Evolutionary conservation across 2,888 invertebrate species (phyloP), one percentile per base, ranked within the genome.

Genomic region (Pammene aurita): DNA sequence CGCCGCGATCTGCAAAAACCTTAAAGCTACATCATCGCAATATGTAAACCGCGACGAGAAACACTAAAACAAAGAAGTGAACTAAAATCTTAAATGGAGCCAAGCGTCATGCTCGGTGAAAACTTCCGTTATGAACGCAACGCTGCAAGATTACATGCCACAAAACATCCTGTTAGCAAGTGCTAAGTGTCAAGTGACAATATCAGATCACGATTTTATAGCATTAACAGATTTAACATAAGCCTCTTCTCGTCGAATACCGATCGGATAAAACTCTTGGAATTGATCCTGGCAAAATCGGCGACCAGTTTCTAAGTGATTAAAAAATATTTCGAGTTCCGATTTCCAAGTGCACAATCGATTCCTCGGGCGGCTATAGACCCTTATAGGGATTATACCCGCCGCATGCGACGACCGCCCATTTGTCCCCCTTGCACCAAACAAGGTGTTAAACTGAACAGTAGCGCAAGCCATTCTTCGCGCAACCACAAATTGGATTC

Each of bases 141-240:
- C 80, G 75, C 74, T 79, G 77, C 72, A 72, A 80, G 78, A 83
- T 82, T 83, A 84, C 67, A 72, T 80, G 76, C 71, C 76, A 77
- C 73, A 76, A 76, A 83, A 78, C 78, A 82, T 80, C 80, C 80
- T 81, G 74, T 80, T 76, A 76, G 76, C 77, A 77, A 26, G 26
- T 26, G 26, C 79, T 80, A 26, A 26, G 26, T 26, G 26, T 26
- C 26, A 26, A 26, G 26, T 75, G 79, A 78, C 79, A 79, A 83
- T 83, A 82, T 84, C 75, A 81, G 81, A 83, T 82, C 78, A 76
- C 86, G 85, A 84, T 87, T 87, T 87, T 80, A 79, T 77, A 80
- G 83, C 85, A 82, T 89, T 88, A 89, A 77, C 75, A 84, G 85
- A 85, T 87, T 85, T 85, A 85, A 87, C 84, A 81, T 83, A 81